Percentiles rank a stretch among this genome's conserved stretches.
phyloP scores from a whole-genome alignment of 2,113 vertebrate genomes.

The Nothocercus julius region DNA sequence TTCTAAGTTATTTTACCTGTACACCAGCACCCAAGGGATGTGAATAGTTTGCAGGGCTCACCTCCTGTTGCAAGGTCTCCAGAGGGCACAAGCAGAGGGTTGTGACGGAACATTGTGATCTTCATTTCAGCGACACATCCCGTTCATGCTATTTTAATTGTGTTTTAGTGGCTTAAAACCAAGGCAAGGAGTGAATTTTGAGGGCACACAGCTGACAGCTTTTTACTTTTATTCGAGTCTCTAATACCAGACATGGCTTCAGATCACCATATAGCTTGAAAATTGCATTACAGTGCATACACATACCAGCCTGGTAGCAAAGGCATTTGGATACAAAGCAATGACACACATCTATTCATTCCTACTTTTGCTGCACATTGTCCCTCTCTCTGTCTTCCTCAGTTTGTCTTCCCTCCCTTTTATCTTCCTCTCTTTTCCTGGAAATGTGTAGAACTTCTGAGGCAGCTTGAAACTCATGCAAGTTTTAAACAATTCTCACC shows the following conservation, averaged over 20 bases:
- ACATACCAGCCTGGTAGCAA: neutral
- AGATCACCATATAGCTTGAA: slow-evolving; percentile 14
- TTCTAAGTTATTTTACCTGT: slow-evolving; percentile 8
- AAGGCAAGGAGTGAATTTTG: slow-evolving; percentile 23
- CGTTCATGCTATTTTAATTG: slow-evolving; percentile 55
- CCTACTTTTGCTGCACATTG: neutral
- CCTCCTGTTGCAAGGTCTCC: neutral
- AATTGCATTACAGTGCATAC: neutral
- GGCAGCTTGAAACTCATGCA: neutral
- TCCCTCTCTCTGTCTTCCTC: neutral
- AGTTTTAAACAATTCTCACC: neutral
- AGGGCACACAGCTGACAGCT: slow-evolving; percentile 39
- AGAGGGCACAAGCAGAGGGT: neutral
- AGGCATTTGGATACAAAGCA: neutral
- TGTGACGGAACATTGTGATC: slow-evolving; percentile 26
- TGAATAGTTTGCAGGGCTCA: neutral
- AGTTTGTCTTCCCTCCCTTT: neutral
- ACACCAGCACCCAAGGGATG: neutral
- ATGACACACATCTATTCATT: neutral
- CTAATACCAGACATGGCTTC: neutral
- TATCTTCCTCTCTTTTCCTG: neutral
- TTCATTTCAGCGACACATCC: slow-evolving; percentile 18
- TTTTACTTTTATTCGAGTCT: neutral
- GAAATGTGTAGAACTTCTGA: neutral
- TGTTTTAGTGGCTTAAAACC: slow-evolving; percentile 16